phyloP scores from a whole-genome alignment of 2,888 invertebrate species.

The Polymixis flavicincta region DNA sequence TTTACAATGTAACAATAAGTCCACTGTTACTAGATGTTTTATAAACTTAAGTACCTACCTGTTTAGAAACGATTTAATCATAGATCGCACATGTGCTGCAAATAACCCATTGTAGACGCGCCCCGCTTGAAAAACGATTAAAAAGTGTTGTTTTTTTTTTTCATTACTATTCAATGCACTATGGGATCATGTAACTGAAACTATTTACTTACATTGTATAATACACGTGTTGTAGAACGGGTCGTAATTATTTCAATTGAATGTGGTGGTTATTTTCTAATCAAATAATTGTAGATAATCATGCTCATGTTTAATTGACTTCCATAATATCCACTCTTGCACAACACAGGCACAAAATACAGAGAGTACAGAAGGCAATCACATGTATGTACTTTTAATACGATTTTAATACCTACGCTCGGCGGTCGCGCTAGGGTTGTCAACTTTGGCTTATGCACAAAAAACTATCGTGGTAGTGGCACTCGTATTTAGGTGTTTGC shows the following conservation, averaged over 20 bases:
- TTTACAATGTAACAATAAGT: slow-evolving; percentile 17
- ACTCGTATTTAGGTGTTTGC: no score
- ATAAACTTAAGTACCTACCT: slow-evolving; percentile 3
- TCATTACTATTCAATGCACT: background rate
- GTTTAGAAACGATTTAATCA: slow-evolving; percentile 1
- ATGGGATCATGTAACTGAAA: background rate
- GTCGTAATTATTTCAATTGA: background rate
- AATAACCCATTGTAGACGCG: background rate
- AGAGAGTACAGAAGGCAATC: no score
- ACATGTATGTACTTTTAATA: no score
- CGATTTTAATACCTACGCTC: no score
- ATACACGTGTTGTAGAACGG: slow-evolving; percentile 30
- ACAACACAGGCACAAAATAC: background rate
- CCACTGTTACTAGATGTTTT: background rate
- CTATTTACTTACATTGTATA: slow-evolving; percentile 35
- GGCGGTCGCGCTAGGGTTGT: no score
- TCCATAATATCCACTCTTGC: slow-evolving; percentile 1
- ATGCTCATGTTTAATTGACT: slow-evolving; percentile 29
- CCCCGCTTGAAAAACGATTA: background rate
- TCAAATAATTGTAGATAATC: slow-evolving; percentile 1
- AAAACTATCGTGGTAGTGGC: no score
- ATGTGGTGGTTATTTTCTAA: background rate
- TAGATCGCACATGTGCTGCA: background rate
- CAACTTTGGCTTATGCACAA: no score
- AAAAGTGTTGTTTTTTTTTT: background rate